Conservation (phyloP, 2,888 invertebrate species). For the Drosophila stalkeri region DNA sequence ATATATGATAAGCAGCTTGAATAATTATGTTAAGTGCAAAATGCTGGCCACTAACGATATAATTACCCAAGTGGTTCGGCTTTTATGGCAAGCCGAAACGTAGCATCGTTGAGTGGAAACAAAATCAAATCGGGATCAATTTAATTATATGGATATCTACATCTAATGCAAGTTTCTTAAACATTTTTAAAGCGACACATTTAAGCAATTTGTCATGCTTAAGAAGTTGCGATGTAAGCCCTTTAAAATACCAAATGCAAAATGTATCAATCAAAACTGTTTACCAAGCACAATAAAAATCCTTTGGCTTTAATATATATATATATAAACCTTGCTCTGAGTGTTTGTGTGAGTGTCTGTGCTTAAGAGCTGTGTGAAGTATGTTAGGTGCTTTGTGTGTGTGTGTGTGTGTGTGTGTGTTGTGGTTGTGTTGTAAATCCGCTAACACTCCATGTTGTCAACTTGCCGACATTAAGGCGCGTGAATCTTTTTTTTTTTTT, state of each 20-base stretch:
- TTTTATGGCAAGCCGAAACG: constrained; percentile 18
- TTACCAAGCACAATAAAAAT: constrained; percentile 62
- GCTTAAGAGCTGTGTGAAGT: constrained; percentile 5
- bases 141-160: not conserved
- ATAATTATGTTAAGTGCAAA: constrained; percentile 69
- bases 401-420: constrained; percentile 20
- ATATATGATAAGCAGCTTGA: constrained; percentile 11
- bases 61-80: constrained; percentile 37
- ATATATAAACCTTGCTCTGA: not conserved
- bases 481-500: constrained; percentile 67
- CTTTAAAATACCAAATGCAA: constrained; percentile 54
- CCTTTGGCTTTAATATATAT: constrained; percentile 44
- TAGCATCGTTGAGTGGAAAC: not conserved
- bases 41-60: constrained; percentile 43
- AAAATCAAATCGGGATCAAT: not conserved
- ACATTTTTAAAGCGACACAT: constrained; percentile 18
- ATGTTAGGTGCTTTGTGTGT: not conserved
- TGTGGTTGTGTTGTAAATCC: constrained; percentile 62
- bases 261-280: constrained; percentile 76
- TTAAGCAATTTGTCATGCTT: constrained; percentile 67
- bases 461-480: constrained; percentile 79
- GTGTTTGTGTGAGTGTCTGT: constrained; percentile 7
- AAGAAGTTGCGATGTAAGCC: constrained; percentile 55
- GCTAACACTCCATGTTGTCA: constrained; percentile 78
- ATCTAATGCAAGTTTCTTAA: constrained; percentile 5